Conservation (phyloP, 2,888 invertebrate genomes). For the Megalurothrips usitatus region DNA sequence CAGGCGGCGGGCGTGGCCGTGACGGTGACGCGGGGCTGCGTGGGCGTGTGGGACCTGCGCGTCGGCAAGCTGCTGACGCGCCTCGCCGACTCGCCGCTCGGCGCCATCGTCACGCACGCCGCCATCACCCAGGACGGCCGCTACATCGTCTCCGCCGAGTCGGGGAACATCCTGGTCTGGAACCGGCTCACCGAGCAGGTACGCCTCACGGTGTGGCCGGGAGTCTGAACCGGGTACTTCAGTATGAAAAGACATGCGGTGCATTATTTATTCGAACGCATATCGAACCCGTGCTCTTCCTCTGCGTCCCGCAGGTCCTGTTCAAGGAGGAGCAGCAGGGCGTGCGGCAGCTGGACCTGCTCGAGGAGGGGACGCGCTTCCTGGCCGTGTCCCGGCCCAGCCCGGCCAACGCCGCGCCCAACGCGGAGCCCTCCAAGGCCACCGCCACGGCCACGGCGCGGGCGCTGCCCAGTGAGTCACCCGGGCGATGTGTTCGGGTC, state of each 20-base stretch:
- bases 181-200: slow-evolving; percentile 61
- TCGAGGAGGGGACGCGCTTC: slow-evolving; percentile 69
- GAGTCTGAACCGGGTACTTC: too few species aligned
- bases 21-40: slow-evolving; percentile 89
- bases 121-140: slow-evolving; percentile 78
- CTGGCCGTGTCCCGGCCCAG: slow-evolving; percentile 67
- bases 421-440: slow-evolving; percentile 54
- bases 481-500: background rate
- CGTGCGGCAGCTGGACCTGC: slow-evolving; percentile 67
- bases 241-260: too few species aligned
- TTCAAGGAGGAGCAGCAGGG: slow-evolving; percentile 80
- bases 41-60: slow-evolving; percentile 90
- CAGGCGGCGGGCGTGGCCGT: slow-evolving; percentile 76
- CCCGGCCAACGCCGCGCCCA: slow-evolving; percentile 56
- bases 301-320: slow-evolving; percentile 53
- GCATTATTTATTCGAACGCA: too few species aligned
- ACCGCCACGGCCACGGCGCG: slow-evolving; percentile 64
- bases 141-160: slow-evolving; percentile 84
- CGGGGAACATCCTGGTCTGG: slow-evolving; percentile 88
- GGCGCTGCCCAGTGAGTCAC: slow-evolving; percentile 62
- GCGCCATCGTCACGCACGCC: slow-evolving; percentile 92
- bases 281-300: too few species aligned
- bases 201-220: too few species aligned
- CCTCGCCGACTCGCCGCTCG: slow-evolving; percentile 84
- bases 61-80: slow-evolving; percentile 80